Conservation (phyloP, 23 tunicate species). For the Trididemnum miniatum region DNA sequence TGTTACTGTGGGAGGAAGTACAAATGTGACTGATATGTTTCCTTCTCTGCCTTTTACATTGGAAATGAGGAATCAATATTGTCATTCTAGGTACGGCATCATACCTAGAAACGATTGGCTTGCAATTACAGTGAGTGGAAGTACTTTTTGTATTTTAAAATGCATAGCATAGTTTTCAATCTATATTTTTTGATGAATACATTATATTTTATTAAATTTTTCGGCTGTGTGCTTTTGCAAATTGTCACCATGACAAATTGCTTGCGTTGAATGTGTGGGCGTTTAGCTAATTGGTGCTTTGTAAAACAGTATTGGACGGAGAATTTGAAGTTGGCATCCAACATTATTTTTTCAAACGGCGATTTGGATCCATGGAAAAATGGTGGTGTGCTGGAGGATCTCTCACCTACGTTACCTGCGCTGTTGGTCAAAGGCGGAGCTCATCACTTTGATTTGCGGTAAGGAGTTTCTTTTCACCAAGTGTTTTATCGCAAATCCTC, state of each 20-base stretch:
- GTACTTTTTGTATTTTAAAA: no score
- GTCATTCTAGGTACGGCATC: constrained; percentile 53
- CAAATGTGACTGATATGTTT: constrained; percentile 87
- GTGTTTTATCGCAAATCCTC: no score
- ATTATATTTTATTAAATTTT: no score
- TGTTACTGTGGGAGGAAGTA: constrained; percentile 86
- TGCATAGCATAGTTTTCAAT: no score
- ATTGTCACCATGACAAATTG: no score
- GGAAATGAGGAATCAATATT: constrained; percentile 77
- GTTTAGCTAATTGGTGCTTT: no score
- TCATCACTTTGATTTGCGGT: constrained; percentile 98
- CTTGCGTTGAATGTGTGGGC: no score
- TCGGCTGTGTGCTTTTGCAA: no score
- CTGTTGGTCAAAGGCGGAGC: constrained; percentile 87
- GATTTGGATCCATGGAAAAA: constrained; percentile 97
- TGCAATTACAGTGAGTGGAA: constrained; percentile 43
- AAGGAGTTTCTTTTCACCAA: no score
- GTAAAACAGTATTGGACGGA: constrained; percentile 85
- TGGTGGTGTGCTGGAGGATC: constrained; percentile 81
- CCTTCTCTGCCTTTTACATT: constrained; percentile 76
- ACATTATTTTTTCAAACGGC: constrained; percentile 98
- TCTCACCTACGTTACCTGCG: constrained; percentile 60
- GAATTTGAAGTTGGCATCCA: constrained; percentile 47
- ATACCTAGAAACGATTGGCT: constrained; percentile 78
- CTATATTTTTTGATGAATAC: no score